Evolutionary conservation across 2,888 invertebrate genomes (phyloP).

Genomic region (Oscheius sp.): DNA sequence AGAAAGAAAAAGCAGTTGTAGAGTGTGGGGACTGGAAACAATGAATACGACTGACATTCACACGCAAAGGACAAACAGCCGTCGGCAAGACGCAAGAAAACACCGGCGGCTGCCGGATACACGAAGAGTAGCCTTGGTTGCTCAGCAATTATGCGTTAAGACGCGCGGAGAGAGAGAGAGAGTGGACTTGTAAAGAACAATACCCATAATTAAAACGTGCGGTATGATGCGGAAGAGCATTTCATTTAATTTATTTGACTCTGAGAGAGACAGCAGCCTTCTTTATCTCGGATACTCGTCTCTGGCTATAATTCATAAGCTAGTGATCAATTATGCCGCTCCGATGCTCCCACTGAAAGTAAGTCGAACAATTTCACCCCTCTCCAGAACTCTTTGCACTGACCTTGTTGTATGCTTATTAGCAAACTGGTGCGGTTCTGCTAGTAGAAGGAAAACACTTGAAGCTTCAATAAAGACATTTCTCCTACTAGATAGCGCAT

Average conservation of each 20-base stretch:
- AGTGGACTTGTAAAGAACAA: neutral
- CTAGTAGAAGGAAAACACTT: constrained; percentile 12
- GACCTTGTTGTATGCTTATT: neutral
- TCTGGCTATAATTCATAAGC: constrained; percentile 23
- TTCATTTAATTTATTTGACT: neutral
- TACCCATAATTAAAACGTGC: neutral
- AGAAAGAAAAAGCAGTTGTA: constrained; percentile 8
- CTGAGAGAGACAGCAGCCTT: too few relatives aligned
- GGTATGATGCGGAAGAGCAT: neutral
- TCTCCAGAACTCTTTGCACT: constrained; percentile 1
- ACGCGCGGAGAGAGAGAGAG: neutral
- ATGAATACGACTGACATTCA: constrained; percentile 26
- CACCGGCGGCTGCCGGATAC: constrained; percentile 21
- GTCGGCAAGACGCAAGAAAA: constrained; percentile 25
- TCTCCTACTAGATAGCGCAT: too few relatives aligned
- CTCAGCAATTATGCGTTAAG: constrained; percentile 12
- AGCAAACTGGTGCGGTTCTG: neutral
- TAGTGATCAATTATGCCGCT: constrained; percentile 28
- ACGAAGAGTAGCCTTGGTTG: constrained; percentile 10
- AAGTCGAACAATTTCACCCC: constrained; percentile 1
- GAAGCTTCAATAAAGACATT: constrained; percentile 11
- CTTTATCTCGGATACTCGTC: neutral
- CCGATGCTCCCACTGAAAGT: constrained; percentile 25
- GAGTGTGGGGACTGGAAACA: constrained; percentile 24
- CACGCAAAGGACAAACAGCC: constrained; percentile 31